A percentile compares a stretch with the other conserved stretches of the same genome.
These are phyloP conservation scores for Hemichromis elongatus DNA, from an alignment of 2,113 vertebrate species.

Conservation along the genomic window DNA sequence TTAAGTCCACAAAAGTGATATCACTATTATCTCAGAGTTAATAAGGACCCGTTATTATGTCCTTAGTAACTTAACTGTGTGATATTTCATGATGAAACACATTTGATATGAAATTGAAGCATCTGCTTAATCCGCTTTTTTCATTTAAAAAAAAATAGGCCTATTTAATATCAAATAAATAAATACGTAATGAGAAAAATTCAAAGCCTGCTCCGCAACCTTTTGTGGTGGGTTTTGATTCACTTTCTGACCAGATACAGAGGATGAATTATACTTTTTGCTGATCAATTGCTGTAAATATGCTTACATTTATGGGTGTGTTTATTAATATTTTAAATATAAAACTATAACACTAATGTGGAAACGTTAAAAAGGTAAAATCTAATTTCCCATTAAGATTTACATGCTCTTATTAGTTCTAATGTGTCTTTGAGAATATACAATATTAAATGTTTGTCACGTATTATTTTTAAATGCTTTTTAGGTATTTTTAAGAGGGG, in stretches of 20 bases:
- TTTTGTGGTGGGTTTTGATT: neutral
- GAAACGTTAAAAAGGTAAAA: neutral
- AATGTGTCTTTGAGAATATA: neutral
- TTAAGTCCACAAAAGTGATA: neutral
- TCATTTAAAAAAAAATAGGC: neutral
- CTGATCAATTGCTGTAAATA: neutral
- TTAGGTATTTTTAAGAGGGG: neutral
- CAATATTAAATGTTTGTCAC: neutral
- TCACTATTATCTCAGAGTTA: neutral
- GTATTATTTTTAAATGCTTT: neutral
- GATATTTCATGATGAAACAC: neutral
- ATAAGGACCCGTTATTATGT: neutral
- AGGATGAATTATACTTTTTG: neutral
- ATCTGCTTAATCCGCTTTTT: neutral
- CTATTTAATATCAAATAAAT: neutral
- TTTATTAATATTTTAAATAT: neutral
- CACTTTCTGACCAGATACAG: neutral
- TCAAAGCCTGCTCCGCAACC: neutral
- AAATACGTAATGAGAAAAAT: neutral
- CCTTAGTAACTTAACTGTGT: neutral
- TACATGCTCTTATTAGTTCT: neutral
- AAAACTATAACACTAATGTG: neutral
- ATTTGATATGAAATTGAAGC: neutral
- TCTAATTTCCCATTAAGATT: neutral
- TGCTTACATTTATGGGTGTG: neutral